Conservation (phyloP, 2,113 vertebrate species). For the Colinus virginianus region DNA sequence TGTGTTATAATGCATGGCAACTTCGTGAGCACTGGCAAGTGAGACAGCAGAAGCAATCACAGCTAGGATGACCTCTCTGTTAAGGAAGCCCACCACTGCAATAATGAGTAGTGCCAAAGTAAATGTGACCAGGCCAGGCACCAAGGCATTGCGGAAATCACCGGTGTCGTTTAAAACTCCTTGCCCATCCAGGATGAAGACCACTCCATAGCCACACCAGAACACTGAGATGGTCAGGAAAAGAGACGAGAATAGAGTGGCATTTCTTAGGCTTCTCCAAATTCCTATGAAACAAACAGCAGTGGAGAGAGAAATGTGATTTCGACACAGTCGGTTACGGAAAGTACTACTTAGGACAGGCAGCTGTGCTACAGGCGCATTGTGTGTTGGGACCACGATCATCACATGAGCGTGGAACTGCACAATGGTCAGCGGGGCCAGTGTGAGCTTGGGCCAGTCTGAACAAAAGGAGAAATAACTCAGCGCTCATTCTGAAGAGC, state of each 20-base stretch:
- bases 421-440: not conserved
- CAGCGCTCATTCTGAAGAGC: not conserved
- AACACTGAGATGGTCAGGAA: conserved; percentile 84
- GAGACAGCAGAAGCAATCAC: conserved; percentile 76
- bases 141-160: conserved; percentile 68
- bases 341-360: fast-evolving
- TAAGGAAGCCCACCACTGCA: conserved; percentile 73
- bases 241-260: conserved; percentile 76
- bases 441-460: not conserved
- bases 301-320: not conserved
- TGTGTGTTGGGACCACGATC: not conserved
- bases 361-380: not conserved
- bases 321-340: fast-evolving
- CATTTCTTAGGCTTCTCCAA: conserved; percentile 67
- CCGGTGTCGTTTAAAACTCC: conserved; percentile 26
- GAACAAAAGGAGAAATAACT: not conserved
- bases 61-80: conserved; percentile 71
- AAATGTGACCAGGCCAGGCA: conserved; percentile 84
- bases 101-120: conserved; percentile 81
- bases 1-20: conserved; percentile 70
- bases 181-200: conserved; percentile 82
- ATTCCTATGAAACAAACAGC: conserved; percentile 73
- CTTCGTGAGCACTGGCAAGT: conserved; percentile 85
- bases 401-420: fast-evolving
- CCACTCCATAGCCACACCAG: conserved; percentile 85